phyloP scores from a whole-genome alignment of 2,113 vertebrate genomes.

The Poeciliopsis prolifica region DNA sequence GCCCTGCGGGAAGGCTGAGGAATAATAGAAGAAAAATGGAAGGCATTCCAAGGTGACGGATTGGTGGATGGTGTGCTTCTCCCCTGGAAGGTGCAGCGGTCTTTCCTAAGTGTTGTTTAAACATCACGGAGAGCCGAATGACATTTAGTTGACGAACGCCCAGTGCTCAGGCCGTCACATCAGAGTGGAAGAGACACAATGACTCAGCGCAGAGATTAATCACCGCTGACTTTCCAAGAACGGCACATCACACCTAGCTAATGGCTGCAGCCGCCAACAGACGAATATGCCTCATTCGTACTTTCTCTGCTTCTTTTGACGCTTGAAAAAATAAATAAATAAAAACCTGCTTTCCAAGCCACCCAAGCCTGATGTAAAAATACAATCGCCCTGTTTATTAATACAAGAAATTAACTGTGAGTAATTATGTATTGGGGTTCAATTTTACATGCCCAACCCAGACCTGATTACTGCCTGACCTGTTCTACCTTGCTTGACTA shows the following conservation, averaged over 20 bases:
- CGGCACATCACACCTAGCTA: conserved; percentile 50
- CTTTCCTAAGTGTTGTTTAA: conserved; percentile 84
- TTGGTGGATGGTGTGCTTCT: conserved; percentile 45
- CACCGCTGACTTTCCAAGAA: conserved; percentile 8
- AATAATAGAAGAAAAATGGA: neutral
- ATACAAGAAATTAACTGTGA: no score
- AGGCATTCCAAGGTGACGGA: conserved; percentile 46
- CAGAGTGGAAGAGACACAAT: conserved; percentile 75
- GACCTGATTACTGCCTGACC: no score
- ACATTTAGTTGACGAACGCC: conserved; percentile 81
- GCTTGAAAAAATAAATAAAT: no score
- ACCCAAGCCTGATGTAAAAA: no score
- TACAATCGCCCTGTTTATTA: no score
- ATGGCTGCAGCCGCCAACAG: neutral
- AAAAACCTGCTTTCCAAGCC: no score
- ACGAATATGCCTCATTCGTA: conserved; percentile 12
- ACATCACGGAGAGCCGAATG: conserved; percentile 82
- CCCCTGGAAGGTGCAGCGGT: conserved; percentile 75
- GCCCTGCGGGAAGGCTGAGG: no score
- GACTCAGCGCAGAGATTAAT: conserved; percentile 63
- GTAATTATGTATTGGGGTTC: no score
- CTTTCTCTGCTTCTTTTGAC: no score
- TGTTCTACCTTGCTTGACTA: no score
- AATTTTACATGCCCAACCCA: no score
- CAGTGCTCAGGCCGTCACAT: conserved; percentile 79